Percentiles rank a stretch among this genome's conserved stretches.
phyloP scores from a whole-genome alignment of 2,888 invertebrate genomes.

The Orthonevra nobilis region DNA sequence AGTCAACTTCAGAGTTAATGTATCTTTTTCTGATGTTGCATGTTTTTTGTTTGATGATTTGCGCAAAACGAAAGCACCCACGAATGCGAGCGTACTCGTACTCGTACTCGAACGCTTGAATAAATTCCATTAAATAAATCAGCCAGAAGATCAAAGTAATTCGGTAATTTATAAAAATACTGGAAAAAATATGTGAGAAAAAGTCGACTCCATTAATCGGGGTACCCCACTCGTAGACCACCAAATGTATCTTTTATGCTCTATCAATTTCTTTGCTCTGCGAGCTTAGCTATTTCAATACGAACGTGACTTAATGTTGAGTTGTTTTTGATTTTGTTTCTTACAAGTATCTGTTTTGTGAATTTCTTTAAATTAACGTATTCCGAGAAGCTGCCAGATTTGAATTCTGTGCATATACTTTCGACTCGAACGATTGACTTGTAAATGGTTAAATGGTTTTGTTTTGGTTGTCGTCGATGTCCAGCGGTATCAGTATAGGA shows the following conservation, averaged over 20 bases:
- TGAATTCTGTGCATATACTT: constrained; percentile 24
- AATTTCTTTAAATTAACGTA: constrained; percentile 18
- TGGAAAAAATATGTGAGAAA: constrained; percentile 40
- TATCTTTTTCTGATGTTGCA: no score
- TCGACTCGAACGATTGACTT: constrained; percentile 36
- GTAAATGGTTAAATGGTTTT: constrained; percentile 25
- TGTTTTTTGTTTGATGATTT: background rate
- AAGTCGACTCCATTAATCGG: constrained; percentile 48
- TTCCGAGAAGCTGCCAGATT: constrained; percentile 1
- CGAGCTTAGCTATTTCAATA: constrained; percentile 30
- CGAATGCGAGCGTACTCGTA: background rate
- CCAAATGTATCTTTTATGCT: constrained; percentile 12
- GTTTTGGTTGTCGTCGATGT: constrained; percentile 9
- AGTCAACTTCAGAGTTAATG: constrained; percentile 26
- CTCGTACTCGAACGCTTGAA: background rate
- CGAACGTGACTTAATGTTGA: constrained; percentile 45
- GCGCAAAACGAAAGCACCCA: background rate
- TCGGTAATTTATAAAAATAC: constrained; percentile 44
- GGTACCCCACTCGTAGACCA: background rate
- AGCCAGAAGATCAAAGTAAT: constrained; percentile 45
- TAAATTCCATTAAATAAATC: constrained; percentile 45
- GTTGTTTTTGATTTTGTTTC: background rate
- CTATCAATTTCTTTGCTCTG: constrained; percentile 8
- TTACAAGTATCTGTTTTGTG: no score
- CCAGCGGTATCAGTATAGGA: constrained; percentile 1